phyloP scores from a whole-genome alignment of 1,140 invertebrate genomes.

The Cherax destructor region DNA sequence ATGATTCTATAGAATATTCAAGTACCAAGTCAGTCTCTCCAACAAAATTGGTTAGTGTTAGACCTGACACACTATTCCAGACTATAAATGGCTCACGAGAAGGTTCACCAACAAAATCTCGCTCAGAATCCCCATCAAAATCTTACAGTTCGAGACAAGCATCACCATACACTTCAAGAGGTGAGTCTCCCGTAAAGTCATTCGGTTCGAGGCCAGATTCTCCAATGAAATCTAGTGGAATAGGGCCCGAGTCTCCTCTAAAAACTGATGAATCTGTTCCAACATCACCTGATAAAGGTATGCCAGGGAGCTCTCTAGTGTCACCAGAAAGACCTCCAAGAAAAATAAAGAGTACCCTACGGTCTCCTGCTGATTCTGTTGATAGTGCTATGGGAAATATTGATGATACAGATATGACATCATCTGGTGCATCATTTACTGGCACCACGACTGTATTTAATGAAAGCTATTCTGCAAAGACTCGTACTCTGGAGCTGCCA shows the following conservation, averaged over 20 bases:
- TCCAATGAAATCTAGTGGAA: slow-evolving; percentile 69
- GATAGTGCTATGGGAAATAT: slow-evolving; percentile 70
- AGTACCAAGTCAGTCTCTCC: neutral
- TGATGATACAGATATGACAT: slow-evolving; percentile 69
- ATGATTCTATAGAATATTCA: neutral
- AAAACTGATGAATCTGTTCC: slow-evolving; percentile 68
- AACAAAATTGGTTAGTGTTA: neutral
- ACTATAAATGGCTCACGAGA: slow-evolving; percentile 41
- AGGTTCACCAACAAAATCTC: slow-evolving; percentile 26
- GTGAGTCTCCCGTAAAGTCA: slow-evolving; percentile 64
- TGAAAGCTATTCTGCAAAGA: slow-evolving; percentile 48
- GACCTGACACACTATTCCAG: slow-evolving; percentile 48
- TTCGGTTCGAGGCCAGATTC: slow-evolving; percentile 56
- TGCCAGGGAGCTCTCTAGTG: slow-evolving; percentile 16
- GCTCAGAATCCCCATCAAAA: slow-evolving; percentile 41
- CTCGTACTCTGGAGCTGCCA: slow-evolving; percentile 74
- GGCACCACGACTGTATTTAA: slow-evolving; percentile 28
- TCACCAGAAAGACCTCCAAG: slow-evolving; percentile 55
- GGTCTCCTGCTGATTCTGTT: slow-evolving; percentile 67
- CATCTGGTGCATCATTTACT: slow-evolving; percentile 58
- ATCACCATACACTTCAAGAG: slow-evolving; percentile 54
- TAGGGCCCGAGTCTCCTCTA: slow-evolving; percentile 61
- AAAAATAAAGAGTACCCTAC: slow-evolving; percentile 41
- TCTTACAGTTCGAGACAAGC: slow-evolving; percentile 40
- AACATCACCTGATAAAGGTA: slow-evolving; percentile 55